Percentiles rank a stretch among this genome's conserved stretches.
Conservation (phyloP, 1,140 invertebrate species). For the Rhyacophila brunnea region DNA sequence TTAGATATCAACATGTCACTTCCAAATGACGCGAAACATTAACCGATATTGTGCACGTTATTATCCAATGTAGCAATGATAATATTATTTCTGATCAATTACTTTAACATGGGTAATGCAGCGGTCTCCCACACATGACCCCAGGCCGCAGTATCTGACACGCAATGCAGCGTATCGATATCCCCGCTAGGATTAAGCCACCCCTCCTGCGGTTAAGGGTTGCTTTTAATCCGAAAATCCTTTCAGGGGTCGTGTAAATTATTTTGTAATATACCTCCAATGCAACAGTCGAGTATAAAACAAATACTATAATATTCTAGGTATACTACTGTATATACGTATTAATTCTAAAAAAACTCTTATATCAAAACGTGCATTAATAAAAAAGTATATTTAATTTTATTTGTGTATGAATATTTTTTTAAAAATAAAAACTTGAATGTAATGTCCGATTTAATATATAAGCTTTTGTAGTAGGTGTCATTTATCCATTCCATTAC, state of each 20-base stretch:
- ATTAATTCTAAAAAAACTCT: not conserved
- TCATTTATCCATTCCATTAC: no score
- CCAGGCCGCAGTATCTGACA: conserved; percentile 8
- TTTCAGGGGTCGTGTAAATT: conserved; percentile 3
- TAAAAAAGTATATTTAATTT: not conserved
- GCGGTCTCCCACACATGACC: conserved; percentile 8
- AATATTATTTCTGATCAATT: conserved; percentile 24
- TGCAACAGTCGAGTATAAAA: no score
- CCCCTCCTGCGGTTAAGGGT: conserved; percentile 7
- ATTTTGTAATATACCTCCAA: no score
- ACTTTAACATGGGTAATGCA: conserved; percentile 29
- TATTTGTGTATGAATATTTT: not conserved
- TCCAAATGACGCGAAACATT: no score
- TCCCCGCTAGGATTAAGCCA: conserved; percentile 23
- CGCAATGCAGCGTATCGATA: conserved; percentile 24
- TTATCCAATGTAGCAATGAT: no score
- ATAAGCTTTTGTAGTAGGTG: no score
- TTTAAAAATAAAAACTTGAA: not conserved
- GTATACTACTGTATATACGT: no score
- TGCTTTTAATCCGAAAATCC: conserved; percentile 11
- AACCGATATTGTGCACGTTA: no score
- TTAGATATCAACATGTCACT: no score
- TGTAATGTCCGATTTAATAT: no score
- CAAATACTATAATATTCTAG: no score
- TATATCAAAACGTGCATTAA: not conserved